These are phyloP conservation scores for Daktulosphaira vitifoliae DNA, from an alignment of 1,140 invertebrate species.

Conservation along the genomic window DNA sequence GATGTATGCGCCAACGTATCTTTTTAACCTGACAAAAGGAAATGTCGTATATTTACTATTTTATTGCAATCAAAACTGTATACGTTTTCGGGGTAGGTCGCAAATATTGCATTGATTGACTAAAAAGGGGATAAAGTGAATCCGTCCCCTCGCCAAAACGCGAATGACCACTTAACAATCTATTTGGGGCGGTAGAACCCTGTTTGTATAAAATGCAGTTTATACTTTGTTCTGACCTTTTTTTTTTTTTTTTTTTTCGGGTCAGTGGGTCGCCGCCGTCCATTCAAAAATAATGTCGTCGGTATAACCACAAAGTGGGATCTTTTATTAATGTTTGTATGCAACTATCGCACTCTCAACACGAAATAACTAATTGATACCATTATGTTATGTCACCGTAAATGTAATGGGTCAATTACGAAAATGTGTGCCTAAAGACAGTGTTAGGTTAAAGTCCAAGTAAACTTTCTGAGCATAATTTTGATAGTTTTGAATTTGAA, in stretches of 20 bases:
- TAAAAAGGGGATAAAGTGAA: not conserved
- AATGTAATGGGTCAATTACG: constrained; percentile 23
- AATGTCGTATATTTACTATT: too few species aligned
- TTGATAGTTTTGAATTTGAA: too few species aligned
- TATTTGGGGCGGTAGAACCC: not conserved
- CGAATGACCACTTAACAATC: constrained; percentile 30
- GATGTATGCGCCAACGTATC: too few species aligned
- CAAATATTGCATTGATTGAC: constrained; percentile 1
- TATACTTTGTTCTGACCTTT: not conserved
- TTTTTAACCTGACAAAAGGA: too few species aligned
- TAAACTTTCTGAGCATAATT: constrained; percentile 12
- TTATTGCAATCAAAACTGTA: too few species aligned
- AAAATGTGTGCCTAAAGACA: constrained; percentile 16
- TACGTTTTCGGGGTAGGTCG: not conserved
- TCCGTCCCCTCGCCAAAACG: constrained; percentile 25
- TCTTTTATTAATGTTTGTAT: not conserved
- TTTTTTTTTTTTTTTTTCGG: constrained; percentile 14
- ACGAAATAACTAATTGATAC: too few species aligned
- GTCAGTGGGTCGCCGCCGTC: constrained; percentile 15
- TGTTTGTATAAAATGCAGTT: constrained; percentile 10
- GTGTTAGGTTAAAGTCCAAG: not conserved
- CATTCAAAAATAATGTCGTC: constrained; percentile 3
- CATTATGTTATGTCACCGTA: too few species aligned
- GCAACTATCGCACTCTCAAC: too few species aligned
- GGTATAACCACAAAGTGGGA: not conserved